Conservation (phyloP, 2,888 invertebrate species). For the Archaeoteleia sp. region DNA sequence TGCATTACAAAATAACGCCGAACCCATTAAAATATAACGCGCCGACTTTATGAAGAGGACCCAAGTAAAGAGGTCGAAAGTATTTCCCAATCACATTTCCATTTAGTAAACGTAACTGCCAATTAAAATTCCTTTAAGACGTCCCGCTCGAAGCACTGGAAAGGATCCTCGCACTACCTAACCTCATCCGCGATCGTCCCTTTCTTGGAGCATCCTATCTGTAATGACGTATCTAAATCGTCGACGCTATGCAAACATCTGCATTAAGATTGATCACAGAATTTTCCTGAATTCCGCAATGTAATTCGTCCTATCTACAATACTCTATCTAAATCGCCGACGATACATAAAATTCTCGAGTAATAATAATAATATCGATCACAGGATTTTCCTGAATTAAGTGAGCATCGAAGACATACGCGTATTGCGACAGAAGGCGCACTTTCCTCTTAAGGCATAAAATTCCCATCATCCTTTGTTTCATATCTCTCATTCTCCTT, state of each 20-base stretch:
- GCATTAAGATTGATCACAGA: constrained; percentile 27
- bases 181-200: neutral
- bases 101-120: constrained; percentile 43
- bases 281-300: constrained; percentile 17
- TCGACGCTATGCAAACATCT: constrained; percentile 38
- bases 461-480: neutral
- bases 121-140: neutral
- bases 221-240: constrained; percentile 20
- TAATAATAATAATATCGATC: constrained; percentile 34
- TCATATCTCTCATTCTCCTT: constrained; percentile 3
- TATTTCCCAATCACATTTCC: constrained; percentile 39
- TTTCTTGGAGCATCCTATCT: constrained; percentile 5
- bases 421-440: constrained; percentile 20
- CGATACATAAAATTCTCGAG: constrained; percentile 24
- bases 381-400: constrained; percentile 46
- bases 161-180: neutral
- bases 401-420: constrained; percentile 44
- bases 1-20: neutral
- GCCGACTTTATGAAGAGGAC: constrained; percentile 38
- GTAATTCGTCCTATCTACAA: constrained; percentile 23
- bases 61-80: constrained; percentile 39
- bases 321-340: constrained; percentile 40
- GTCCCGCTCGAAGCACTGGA: neutral
- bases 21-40: constrained; percentile 1
- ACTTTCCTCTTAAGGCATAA: constrained; percentile 21